phyloP scores from a whole-genome alignment of 2,888 invertebrate genomes.

The Parascotia fuliginaria region DNA sequence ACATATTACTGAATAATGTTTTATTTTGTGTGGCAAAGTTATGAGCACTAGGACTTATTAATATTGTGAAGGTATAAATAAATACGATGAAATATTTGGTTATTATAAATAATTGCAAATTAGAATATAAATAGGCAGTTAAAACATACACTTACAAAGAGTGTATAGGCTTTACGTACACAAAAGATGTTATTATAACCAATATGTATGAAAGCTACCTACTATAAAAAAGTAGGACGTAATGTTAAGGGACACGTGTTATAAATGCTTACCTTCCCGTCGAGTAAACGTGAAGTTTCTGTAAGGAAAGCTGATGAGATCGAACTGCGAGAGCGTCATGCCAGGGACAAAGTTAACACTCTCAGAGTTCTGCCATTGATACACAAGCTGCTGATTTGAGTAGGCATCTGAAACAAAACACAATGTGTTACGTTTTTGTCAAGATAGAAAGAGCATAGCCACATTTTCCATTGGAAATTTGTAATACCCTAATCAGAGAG shows the following conservation, averaged over 20 bases:
- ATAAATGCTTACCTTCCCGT: conserved; percentile 88
- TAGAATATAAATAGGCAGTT: no score
- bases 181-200: no score
- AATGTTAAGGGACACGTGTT: background rate
- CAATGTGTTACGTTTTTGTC: background rate
- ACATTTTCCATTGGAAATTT: background rate
- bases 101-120: no score
- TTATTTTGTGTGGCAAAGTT: conserved; percentile 27
- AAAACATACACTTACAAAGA: no score
- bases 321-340: conserved; percentile 97
- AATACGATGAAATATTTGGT: no score
- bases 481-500: no score
- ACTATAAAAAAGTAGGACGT: no score
- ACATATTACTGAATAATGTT: conserved; percentile 42
- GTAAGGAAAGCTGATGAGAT: conserved; percentile 94
- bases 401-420: conserved; percentile 90
- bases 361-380: conserved; percentile 93
- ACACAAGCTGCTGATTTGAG: conserved; percentile 93
- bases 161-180: no score
- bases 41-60: conserved; percentile 22
- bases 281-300: conserved; percentile 93
- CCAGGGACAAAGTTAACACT: conserved; percentile 95
- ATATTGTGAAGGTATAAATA: no score
- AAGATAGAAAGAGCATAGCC: no score
- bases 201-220: no score